Evolutionary conservation across 1,140 invertebrate species (phyloP).

Genomic region (Frieseomelitta varia): DNA sequence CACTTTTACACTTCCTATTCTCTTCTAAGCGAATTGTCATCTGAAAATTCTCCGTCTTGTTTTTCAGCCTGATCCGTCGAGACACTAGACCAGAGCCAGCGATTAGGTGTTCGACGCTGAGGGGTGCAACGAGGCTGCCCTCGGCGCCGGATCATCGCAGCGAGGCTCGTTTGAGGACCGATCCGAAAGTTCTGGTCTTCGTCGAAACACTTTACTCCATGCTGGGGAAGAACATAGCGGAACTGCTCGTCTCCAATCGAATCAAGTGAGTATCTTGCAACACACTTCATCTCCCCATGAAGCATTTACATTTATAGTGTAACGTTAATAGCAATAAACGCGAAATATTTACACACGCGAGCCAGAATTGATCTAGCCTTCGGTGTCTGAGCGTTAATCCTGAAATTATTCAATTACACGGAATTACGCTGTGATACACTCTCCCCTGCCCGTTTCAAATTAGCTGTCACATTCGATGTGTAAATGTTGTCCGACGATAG

Average conservation of each 20-base stretch:
- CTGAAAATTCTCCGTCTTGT: conserved; percentile 58
- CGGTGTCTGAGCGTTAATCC: no score
- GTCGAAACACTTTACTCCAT: conserved; percentile 97
- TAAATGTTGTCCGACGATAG: no score
- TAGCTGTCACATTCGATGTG: no score
- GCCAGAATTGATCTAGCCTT: no score
- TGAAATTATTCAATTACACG: no score
- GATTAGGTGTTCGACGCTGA: conserved; percentile 89
- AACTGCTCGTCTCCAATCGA: conserved; percentile 94
- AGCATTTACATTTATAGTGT: no score
- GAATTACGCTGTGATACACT: no score
- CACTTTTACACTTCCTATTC: no score
- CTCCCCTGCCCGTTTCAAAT: no score
- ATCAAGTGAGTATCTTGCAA: conserved; percentile 89
- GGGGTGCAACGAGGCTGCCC: conserved; percentile 83
- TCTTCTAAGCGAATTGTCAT: no score
- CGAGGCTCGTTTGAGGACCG: conserved; percentile 91
- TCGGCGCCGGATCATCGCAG: conserved; percentile 90
- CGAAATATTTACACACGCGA: no score
- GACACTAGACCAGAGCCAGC: conserved; percentile 89
- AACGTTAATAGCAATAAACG: no score
- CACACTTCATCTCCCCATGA: background rate
- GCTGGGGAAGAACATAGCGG: conserved; percentile 95
- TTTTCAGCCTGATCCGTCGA: conserved; percentile 87
- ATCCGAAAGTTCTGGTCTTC: conserved; percentile 96